phyloP scores from a whole-genome alignment of 1,140 invertebrate genomes.

The Oryzaephilus surinamensis region DNA sequence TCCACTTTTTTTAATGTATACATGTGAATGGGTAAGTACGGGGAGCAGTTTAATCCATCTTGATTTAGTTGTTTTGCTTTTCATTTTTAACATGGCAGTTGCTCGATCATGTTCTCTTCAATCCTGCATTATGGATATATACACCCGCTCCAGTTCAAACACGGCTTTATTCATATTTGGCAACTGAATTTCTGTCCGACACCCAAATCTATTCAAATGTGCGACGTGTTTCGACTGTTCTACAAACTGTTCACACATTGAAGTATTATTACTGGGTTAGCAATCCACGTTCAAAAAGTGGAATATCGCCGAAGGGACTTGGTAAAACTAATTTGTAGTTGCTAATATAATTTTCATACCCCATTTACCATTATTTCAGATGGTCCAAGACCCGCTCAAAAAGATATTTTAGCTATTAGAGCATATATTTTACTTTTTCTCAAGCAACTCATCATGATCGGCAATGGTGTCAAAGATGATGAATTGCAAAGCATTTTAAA shows the following conservation, averaged over 20 bases:
- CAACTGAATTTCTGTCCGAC: slow-evolving; percentile 94
- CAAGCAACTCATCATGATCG: slow-evolving; percentile 94
- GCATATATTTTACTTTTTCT: slow-evolving; percentile 92
- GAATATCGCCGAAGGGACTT: slow-evolving; percentile 86
- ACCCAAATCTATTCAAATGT: slow-evolving; percentile 97
- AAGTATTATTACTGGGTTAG: slow-evolving; percentile 99
- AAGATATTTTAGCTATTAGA: slow-evolving; percentile 87
- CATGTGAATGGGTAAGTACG: slow-evolving; percentile 40
- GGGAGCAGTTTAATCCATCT: slow-evolving; percentile 47
- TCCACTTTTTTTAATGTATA: too few relatives aligned
- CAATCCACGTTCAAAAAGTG: slow-evolving; percentile 88
- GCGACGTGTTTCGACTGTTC: slow-evolving; percentile 87
- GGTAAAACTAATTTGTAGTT: slow-evolving; percentile 48
- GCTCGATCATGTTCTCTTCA: slow-evolving; percentile 97
- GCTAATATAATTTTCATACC: slow-evolving; percentile 2
- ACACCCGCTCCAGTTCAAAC: slow-evolving; percentile 93
- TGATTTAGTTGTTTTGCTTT: slow-evolving; percentile 65
- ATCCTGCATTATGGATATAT: slow-evolving; percentile 97
- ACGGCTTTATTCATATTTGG: slow-evolving; percentile 91
- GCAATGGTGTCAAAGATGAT: slow-evolving; percentile 94
- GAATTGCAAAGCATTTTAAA: slow-evolving; percentile 97
- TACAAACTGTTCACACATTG: slow-evolving; percentile 95
- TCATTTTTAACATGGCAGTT: slow-evolving; percentile 81
- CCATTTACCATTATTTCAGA: slow-evolving; percentile 48
- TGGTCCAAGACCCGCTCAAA: slow-evolving; percentile 83